These are phyloP conservation scores for Anniella stebbinsi DNA, from an alignment of 2,797 vertebrate species.

Conservation along the genomic window DNA sequence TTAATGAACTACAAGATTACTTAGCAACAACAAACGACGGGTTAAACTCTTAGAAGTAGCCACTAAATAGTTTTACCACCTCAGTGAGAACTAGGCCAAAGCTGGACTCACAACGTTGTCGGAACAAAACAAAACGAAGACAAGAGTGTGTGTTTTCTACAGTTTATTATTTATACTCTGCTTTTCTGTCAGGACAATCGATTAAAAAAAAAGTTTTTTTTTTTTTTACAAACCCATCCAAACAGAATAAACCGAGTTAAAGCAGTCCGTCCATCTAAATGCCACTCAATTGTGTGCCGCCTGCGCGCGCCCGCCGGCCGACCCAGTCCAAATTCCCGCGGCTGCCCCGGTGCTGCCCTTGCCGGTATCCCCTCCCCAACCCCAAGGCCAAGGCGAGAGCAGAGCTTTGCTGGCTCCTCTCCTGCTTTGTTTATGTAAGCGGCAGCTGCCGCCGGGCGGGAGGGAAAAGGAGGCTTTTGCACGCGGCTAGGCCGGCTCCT, in stretches of 20 bases:
- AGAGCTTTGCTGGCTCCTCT: background rate
- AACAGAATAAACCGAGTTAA: background rate
- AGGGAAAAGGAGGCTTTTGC: constrained; percentile 20
- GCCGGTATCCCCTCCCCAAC: background rate
- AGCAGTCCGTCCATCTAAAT: background rate
- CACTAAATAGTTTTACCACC: background rate
- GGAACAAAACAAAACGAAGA: background rate
- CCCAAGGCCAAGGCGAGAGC: background rate
- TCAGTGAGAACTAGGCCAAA: background rate
- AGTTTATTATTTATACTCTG: background rate
- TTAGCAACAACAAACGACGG: background rate
- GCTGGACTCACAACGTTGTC: background rate
- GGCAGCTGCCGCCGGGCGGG: background rate
- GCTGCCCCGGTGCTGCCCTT: background rate
- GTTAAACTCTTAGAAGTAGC: background rate
- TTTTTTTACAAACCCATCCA: background rate
- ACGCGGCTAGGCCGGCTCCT: background rate
- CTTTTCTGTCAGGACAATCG: background rate
- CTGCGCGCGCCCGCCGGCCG: background rate
- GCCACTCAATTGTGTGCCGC: background rate
- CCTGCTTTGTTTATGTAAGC: background rate
- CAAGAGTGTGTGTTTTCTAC: background rate
- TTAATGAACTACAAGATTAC: background rate
- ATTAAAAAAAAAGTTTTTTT: background rate
- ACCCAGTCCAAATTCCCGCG: background rate